A percentile compares a stretch with the other conserved stretches of the same genome.
These are phyloP conservation scores for Cardiocondyla obscurior DNA, from an alignment of 1,140 invertebrate species.

Conservation along the genomic window DNA sequence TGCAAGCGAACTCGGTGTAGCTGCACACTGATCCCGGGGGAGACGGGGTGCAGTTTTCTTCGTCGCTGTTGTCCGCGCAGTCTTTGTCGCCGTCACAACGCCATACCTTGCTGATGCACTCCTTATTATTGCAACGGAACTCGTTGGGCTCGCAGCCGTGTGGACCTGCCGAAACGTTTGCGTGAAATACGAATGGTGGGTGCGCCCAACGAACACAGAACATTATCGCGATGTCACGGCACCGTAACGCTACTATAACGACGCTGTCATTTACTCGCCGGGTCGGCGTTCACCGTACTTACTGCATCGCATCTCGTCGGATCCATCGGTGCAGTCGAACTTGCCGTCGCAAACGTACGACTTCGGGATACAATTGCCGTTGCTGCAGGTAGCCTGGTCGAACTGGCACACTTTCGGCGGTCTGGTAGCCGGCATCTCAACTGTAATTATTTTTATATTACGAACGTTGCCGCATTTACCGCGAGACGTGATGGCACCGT, in stretches of 20 bases:
- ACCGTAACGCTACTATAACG: too few relatives aligned
- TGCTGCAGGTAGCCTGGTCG: slow-evolving; percentile 95
- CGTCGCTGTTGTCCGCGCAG: slow-evolving; percentile 95
- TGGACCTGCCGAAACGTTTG: slow-evolving; percentile 75
- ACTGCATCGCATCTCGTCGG: slow-evolving; percentile 96
- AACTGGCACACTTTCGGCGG: slow-evolving; percentile 87
- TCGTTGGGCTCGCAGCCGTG: slow-evolving; percentile 96
- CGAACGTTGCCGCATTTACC: too few relatives aligned
- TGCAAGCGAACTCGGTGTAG: slow-evolving; percentile 93
- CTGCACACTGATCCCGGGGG: slow-evolving; percentile 89
- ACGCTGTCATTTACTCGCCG: too few relatives aligned
- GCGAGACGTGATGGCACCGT: too few relatives aligned
- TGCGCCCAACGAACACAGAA: too few relatives aligned
- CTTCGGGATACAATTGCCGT: slow-evolving; percentile 95
- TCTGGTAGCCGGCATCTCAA: slow-evolving; percentile 79
- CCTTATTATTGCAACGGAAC: slow-evolving; percentile 93
- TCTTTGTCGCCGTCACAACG: slow-evolving; percentile 96
- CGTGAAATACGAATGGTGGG: slow-evolving; percentile 22
- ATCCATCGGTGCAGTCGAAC: slow-evolving; percentile 92
- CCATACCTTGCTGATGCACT: slow-evolving; percentile 97
- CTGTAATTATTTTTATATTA: slow-evolving; percentile 68
- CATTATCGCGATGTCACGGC: too few relatives aligned
- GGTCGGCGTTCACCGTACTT: slow-evolving; percentile 78
- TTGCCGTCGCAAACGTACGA: slow-evolving; percentile 92
- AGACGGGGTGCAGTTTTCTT: slow-evolving; percentile 86